These are phyloP conservation scores for Empidonax traillii DNA, from an alignment of 2,113 vertebrate species.

Conservation along the genomic window DNA sequence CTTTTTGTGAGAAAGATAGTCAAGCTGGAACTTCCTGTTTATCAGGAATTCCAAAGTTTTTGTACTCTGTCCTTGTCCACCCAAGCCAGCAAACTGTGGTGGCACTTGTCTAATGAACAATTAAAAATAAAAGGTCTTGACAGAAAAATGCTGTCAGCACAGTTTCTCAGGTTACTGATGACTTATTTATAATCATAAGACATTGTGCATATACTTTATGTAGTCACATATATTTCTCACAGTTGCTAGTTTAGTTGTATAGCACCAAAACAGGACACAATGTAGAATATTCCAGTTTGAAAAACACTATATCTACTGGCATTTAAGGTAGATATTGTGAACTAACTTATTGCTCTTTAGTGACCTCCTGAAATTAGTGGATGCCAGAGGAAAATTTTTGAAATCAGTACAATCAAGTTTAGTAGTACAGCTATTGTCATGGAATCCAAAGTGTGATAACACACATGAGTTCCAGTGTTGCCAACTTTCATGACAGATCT, in stretches of 20 bases:
- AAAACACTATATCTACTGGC: not conserved
- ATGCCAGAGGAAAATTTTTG: not conserved
- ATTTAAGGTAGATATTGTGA: not conserved
- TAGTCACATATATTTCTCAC: not conserved
- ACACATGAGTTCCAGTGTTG: not conserved
- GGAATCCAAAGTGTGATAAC: not conserved
- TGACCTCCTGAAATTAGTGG: not conserved
- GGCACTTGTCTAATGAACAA: not conserved
- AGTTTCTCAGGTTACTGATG: not conserved
- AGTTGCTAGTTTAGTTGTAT: not conserved
- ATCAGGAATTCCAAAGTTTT: not conserved
- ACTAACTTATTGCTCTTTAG: not conserved
- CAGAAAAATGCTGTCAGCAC: not conserved
- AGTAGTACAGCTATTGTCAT: not conserved
- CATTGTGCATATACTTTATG: not conserved
- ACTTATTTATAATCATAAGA: not conserved
- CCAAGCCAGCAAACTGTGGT: not conserved
- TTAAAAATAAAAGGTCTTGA: not conserved
- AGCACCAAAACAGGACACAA: not conserved
- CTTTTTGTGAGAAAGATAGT: slow-evolving; percentile 1
- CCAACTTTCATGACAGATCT: not conserved
- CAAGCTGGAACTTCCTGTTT: slow-evolving; percentile 41
- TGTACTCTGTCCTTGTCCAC: not conserved
- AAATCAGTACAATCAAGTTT: not conserved
- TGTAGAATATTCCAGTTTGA: not conserved